Base-by-base conservation (phyloP, 2,797 vertebrate species). In the Morus bassanus region DNA sequence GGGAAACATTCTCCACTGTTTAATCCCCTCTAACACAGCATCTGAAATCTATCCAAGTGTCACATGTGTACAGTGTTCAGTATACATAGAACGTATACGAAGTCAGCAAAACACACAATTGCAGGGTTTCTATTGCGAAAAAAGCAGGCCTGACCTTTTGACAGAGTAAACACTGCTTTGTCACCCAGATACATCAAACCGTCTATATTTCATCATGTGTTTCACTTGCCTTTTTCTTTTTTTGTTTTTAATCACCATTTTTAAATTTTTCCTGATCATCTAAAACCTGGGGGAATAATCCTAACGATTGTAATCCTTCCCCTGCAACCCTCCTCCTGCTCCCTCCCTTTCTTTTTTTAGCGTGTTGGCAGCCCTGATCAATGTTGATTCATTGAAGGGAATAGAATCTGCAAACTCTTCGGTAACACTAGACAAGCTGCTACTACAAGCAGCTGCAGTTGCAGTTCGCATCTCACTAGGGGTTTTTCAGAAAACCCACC, bases 401-500 rank as follows among this genome's bases (percentile, higher is more conserved):
- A 94, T 54, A 86, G 92, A 96, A 97, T 96, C 97, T 97, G 93
- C 88, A 96, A 97, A 89, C 95, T 92, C 97, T 98, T 97, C 61
- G 7, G 96, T 97, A 97, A 97, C 97, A 91, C 96, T 96, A 97
- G 96, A 85, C 95, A 95, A 97, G 95, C 91, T 89, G 96, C 98
- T 98, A 98, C 98, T 97, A 97, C 51, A 95, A 92, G 97, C 98
- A 98, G 98, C 98, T 98, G 98, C 97, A 96, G 96, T 98, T 98
- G 96, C 97, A 96, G 97, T 96, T 97, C 2, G 94, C 97, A 97
- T 98, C 96, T 98, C 96, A 79, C 97, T 97, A 92, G 97, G 95
- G 97, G 77, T 97, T 97, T 97, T 93, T 84, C 89, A 77, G 81
- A 95, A 96, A 98, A 98, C 98, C 97, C 98, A 98, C 97, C 98